Evolutionary conservation across 2,113 vertebrate species (phyloP), one percentile per base, ranked within the genome.

Genomic region (Nothocercus julius): DNA sequence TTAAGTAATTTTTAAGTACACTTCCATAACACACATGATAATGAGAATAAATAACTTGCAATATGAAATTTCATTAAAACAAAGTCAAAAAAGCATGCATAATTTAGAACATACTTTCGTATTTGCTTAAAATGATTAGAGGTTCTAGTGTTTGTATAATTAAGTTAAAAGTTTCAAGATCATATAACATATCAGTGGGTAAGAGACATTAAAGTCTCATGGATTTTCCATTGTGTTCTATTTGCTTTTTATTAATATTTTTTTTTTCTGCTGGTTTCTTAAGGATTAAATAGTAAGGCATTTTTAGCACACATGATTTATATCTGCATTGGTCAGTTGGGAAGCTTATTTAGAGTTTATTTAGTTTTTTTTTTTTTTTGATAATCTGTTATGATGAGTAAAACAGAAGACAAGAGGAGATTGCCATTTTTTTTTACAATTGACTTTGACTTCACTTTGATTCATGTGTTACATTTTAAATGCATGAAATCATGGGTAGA

Each of bases 401-500:
- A 81, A 87, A 42, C 5, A 78, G 74, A 72, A 28, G 14, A n/a
- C 9, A 56, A 28, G 32, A 82, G 82, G 45, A 66, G 76, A 76
- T 62, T 36, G 19, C 75, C 4, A 1, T 34, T 76, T 74, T 78
- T 7, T 82, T 79, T 38, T n/a, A 8, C 36, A 13, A 6, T 19
- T 74, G 36, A 59, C 10, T 64, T 64, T 54, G 78, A 74, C 42
- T 76, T 73, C 11, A 73, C 34, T 73, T 81, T 76, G 59, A 81
- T 85, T 74, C 34, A 27, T 53, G 14, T 78, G 54, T 69, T 83
- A 58, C 62, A 62, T 49, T 66, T 91, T 75, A 79, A 83, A 51
- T 3, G 10, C 10, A 16, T 66, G 32, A 62, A 83, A 82, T 38
- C 22, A 44, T 45, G 49, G n/a, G 16, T 73, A 80, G 70, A 68